phyloP scores from a whole-genome alignment of 2,888 invertebrate species.

The Cerceris ruficornis region DNA sequence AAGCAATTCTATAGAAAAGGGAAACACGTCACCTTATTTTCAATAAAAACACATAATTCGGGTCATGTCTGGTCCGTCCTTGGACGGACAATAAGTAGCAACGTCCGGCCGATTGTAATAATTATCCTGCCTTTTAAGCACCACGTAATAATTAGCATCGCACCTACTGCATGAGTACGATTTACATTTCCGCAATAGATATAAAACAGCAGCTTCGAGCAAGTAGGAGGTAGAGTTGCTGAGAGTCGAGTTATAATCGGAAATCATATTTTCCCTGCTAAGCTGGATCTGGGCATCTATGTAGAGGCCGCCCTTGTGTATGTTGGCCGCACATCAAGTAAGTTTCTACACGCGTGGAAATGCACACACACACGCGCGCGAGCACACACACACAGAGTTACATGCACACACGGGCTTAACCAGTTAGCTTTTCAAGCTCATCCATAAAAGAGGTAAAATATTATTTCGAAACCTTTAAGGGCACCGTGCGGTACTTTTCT shows the following conservation, averaged over 20 bases:
- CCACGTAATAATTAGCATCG: slow-evolving; percentile 58
- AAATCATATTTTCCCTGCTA: slow-evolving; percentile 75
- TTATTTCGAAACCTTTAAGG: slow-evolving; percentile 45
- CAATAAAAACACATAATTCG: not conserved
- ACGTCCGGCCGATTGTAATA: slow-evolving; percentile 17
- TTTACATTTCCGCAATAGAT: slow-evolving; percentile 68
- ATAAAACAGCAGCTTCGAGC: slow-evolving; percentile 67
- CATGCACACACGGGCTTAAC: slow-evolving; percentile 16
- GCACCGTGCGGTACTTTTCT: not conserved
- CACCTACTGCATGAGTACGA: slow-evolving; percentile 67
- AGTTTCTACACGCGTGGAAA: slow-evolving; percentile 64
- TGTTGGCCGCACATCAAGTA: slow-evolving; percentile 77
- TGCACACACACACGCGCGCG: slow-evolving; percentile 6
- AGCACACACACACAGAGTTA: slow-evolving; percentile 5
- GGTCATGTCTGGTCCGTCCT: not conserved
- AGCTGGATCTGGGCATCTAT: slow-evolving; percentile 80
- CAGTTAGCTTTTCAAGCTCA: slow-evolving; percentile 38
- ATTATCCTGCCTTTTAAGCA: slow-evolving; percentile 45
- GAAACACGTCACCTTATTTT: too few relatives aligned
- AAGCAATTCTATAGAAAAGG: too few relatives aligned
- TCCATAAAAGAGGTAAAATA: slow-evolving; percentile 48
- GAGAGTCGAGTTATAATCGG: slow-evolving; percentile 74
- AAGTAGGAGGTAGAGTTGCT: slow-evolving; percentile 69
- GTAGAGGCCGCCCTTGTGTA: slow-evolving; percentile 79
- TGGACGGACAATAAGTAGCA: slow-evolving; percentile 16